Conservation (phyloP, 2,797 vertebrate species). For the Siniperca obscura region DNA sequence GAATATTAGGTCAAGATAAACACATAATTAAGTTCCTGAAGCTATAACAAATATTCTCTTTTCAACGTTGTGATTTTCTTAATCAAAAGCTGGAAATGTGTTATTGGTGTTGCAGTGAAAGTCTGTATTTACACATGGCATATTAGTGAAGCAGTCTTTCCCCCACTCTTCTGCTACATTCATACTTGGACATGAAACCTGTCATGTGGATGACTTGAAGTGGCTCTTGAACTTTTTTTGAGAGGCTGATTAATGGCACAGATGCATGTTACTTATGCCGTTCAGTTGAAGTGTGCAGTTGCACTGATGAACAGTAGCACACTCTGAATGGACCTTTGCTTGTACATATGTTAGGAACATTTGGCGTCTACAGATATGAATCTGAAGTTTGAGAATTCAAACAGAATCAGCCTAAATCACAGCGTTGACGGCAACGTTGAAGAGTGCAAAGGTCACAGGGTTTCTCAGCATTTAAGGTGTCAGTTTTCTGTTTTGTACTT, state of each 20-base stretch:
- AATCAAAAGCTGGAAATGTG: background rate
- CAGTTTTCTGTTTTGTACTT: background rate
- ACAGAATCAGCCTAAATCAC: background rate
- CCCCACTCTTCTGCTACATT: background rate
- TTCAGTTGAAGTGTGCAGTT: conserved; percentile 18
- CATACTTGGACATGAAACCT: conserved; percentile 1
- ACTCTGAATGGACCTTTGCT: background rate
- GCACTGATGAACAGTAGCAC: background rate
- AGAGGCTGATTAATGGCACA: background rate
- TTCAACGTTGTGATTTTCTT: background rate
- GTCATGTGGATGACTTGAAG: conserved; percentile 20
- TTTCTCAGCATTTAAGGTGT: background rate
- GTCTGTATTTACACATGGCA: background rate
- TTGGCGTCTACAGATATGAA: background rate
- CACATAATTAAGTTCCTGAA: background rate
- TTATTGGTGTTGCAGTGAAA: background rate
- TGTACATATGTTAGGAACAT: background rate
- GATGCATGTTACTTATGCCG: conserved; percentile 19
- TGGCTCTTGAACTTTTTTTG: background rate
- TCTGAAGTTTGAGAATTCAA: background rate
- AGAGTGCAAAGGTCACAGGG: background rate
- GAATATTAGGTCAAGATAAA: background rate
- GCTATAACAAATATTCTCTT: background rate
- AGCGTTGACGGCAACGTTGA: background rate
- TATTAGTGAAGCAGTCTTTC: background rate